Base-by-base conservation (phyloP, 23 tunicate species). In the Diplosoma virens region DNA sequence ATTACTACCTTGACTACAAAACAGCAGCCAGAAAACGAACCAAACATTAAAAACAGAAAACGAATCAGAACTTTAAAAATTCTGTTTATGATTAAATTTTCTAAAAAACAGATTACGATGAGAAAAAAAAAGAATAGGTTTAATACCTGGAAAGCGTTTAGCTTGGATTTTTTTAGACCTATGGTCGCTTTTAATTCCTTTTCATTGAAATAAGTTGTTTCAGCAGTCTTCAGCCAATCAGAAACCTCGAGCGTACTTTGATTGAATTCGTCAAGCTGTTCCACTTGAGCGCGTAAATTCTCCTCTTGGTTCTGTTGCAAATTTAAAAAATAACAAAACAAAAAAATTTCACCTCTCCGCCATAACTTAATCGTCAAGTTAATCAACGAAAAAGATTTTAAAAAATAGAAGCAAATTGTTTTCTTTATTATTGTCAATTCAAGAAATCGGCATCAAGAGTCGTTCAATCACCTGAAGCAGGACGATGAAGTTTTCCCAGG, bases 231-330 rank as follows among this genome's bases (percentile, higher is more conserved):
- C 58, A 94, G 32, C 99, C 99, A 94, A 16, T 83, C 69, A 3
- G 89, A 59, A 20, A 88, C 81, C 66, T 88, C 99, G 26, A 34
- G 25, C 0, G 64, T 89, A 52, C 66, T 73, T 50, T 56, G 16
- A 37, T 88, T 95, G 58, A 94, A 84, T 7, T 94, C 99, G 9
- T 94, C 80, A 1, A 88, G 85, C 34, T 81, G 86, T 75, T 94
- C 95, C 9, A 94, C 86, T 70, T 78, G 76, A 48, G 33, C 60
- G 32, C 81, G 75, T 14, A 94, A 37, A 5, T 56, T 66, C 33
- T 94, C 95, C 68, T 94, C 94, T n/a, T 79, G 88, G n/a, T 84
- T 88, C 89, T 93, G 46, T 22, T 14, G 63, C 11, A 32, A 16
- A 64, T 6, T 4, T 17, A 20, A 9, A 58, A 20, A 58, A n/a